Evolutionary conservation across 2,113 vertebrate genomes (phyloP), one percentile per base, ranked within the genome.

Genomic region (Mobula birostris): DNA sequence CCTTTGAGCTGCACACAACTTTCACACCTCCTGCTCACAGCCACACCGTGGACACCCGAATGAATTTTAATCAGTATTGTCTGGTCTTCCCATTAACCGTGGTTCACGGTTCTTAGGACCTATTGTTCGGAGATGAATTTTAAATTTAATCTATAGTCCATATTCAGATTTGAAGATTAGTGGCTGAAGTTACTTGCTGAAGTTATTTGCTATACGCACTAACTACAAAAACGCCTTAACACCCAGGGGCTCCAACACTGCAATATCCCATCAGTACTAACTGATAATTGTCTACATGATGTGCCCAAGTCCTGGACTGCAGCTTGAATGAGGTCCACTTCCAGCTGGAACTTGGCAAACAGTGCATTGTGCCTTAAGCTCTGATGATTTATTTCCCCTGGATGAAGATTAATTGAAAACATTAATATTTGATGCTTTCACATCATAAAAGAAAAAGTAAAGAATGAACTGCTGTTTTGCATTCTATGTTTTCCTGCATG

Each of bases 351-450:
- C 9, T 87, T 61, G 24, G 56, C 8, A 61, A 61, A 24, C 83
- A 87, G 24, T 61, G 27, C 21, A 58, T 61, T 58, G 24, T 61
- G 27, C 21, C 21, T 61, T 58, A 29, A 58, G 83, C 11, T 11
- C 4, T 40, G 15, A 87, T 29, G 56, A 24, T n/a, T 87, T 58
- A 48, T 58, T 87, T n/a, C 80, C 83, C 58, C 8, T 61, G 7
- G 27, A 61, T 5, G 9, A 61, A 87, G 58, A n/a, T 61, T 61
- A 2, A 12, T 29, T 14, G 58, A 87, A 58, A 85, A 61, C 17
- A 87, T 58, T 58, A 21, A 83, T 58, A 83, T 87, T 87, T 61
- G 83, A 87, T 87, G 83, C 3, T 61, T 87, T 87, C 56, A 58
- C 48, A 29, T 27, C 48, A 27, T 11, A 85, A 56, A 3, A 85